Evolutionary conservation across 2,113 vertebrate species (phyloP).

Genomic region (Lepidothrix coronata): DNA sequence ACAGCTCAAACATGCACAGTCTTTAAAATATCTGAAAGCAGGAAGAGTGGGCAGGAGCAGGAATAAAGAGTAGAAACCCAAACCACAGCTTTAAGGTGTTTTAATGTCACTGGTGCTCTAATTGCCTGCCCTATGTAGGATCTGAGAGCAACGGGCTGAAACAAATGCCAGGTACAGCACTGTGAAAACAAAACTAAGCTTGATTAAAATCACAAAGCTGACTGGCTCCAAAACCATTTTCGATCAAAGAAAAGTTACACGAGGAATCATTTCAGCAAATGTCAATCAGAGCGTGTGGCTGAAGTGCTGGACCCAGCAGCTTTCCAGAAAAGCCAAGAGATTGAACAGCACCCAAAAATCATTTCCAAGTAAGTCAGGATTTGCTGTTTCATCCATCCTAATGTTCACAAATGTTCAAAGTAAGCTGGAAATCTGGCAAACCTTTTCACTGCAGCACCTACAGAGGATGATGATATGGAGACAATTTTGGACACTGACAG

Average conservation of each 20-base stretch:
- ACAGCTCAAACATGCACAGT: conserved; percentile 59
- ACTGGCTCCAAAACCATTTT: background rate
- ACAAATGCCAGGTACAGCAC: conserved; percentile 4
- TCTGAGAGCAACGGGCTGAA: background rate
- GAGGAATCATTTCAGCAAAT: background rate
- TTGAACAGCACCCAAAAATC: background rate
- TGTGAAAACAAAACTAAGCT: background rate
- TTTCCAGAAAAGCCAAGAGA: conserved; percentile 7
- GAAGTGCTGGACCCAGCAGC: background rate
- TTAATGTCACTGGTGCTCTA: background rate
- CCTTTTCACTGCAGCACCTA: background rate
- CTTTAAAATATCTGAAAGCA: conserved; percentile 44
- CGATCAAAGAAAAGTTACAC: background rate
- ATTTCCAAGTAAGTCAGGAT: background rate
- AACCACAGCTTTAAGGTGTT: conserved; percentile 37
- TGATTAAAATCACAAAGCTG: background rate
- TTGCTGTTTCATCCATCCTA: background rate
- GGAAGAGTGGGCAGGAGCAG: conserved; percentile 21
- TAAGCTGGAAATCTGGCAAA: conserved; percentile 11
- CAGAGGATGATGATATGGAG: background rate
- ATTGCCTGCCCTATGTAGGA: background rate
- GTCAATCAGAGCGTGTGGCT: background rate
- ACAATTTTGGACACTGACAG: conserved; percentile 6
- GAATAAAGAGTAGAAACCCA: conserved; percentile 34
- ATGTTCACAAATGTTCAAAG: conserved; percentile 35